Evolutionary conservation across 2,888 invertebrate species (phyloP).

Genomic region (Marronus borbonicus): DNA sequence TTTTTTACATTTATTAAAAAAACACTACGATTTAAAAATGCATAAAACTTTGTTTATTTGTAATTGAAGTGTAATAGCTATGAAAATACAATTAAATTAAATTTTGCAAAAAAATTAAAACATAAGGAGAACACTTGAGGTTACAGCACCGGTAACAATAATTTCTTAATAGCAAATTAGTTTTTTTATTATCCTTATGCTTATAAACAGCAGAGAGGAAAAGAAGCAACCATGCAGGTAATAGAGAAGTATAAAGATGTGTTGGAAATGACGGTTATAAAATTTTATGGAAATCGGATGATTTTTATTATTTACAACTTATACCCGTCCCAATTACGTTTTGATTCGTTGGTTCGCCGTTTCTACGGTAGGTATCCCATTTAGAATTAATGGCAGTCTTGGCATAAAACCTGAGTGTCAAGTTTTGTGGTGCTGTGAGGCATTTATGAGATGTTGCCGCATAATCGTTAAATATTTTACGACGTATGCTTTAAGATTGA

Average conservation of each 20-base stretch:
- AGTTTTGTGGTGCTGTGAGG: slow-evolving; percentile 55
- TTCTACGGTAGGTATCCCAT: slow-evolving; percentile 47
- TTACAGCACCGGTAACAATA: too few species aligned
- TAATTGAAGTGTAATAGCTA: too few species aligned
- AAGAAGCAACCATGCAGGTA: neutral
- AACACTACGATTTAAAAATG: too few species aligned
- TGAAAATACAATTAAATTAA: too few species aligned
- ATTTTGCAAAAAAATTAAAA: too few species aligned
- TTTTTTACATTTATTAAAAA: too few species aligned
- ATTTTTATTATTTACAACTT: slow-evolving; percentile 46
- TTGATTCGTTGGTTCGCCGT: slow-evolving; percentile 38
- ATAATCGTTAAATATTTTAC: slow-evolving; percentile 59
- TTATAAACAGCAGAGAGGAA: neutral
- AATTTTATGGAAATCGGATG: slow-evolving; percentile 43
- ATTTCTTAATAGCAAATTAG: too few species aligned
- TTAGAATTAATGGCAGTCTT: slow-evolving; percentile 51
- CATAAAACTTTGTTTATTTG: too few species aligned
- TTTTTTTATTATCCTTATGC: too few species aligned
- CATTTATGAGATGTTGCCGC: slow-evolving; percentile 56
- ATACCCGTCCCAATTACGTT: slow-evolving; percentile 34
- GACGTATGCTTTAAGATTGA: slow-evolving; percentile 55
- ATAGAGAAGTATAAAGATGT: slow-evolving; percentile 20
- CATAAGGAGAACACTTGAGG: too few species aligned
- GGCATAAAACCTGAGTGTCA: slow-evolving; percentile 55
- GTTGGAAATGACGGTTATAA: slow-evolving; percentile 37